Evolutionary conservation across 2,113 vertebrate species (phyloP).

Genomic region (Bos taurus): ARS-UCD2.0 NC_037332.1:104804501-104805000

Average conservation of each 20-base stretch:
- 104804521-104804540: neutral
- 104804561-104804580: neutral
- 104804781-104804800: neutral
- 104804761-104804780: too few species aligned
- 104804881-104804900: neutral
- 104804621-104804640: neutral
- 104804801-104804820: fast-evolving
- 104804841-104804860: neutral
- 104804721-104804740: neutral
- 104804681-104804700: neutral
- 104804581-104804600: neutral
- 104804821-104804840: neutral
- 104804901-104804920: neutral
- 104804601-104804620: fast-evolving
- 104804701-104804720: neutral
- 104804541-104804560: neutral
- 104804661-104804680: neutral
- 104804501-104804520: neutral
- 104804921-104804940: neutral
- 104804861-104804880: neutral
- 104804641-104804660: too few species aligned
- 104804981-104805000: neutral
- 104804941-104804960: neutral
- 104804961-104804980: neutral
- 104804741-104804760: neutral